Percentiles rank a stretch among this genome's conserved stretches.
Evolutionary conservation across 2,888 invertebrate species (phyloP).

Genomic region (Macrosiphum euphorbiae): DNA sequence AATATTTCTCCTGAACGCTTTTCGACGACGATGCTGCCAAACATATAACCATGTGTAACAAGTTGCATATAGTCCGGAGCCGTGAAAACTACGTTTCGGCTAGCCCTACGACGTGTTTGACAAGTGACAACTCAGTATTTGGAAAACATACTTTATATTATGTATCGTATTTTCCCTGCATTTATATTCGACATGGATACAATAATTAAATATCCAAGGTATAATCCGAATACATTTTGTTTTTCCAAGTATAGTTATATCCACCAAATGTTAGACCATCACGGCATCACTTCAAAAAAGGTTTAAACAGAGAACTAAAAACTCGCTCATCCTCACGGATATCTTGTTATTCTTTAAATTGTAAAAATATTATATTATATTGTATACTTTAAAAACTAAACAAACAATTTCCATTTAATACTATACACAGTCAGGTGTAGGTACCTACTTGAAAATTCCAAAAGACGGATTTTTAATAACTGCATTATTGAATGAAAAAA

Average conservation of each 20-base stretch:
- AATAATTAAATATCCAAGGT: background rate
- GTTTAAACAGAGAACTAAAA: too few species aligned
- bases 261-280: too few species aligned
- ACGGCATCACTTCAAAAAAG: too few species aligned
- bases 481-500: too few species aligned
- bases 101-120: background rate
- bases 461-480: too few species aligned
- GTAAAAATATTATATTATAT: too few species aligned
- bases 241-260: background rate
- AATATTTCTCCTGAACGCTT: background rate
- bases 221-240: background rate
- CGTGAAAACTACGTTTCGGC: background rate
- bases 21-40: background rate
- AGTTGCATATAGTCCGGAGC: background rate
- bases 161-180: background rate
- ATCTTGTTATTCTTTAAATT: too few species aligned
- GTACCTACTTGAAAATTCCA: too few species aligned
- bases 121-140: background rate
- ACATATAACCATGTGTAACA: background rate
- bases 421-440: too few species aligned
- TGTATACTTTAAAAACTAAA: too few species aligned
- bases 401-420: too few species aligned
- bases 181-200: background rate
- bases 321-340: too few species aligned
- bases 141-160: background rate